Base-by-base conservation (phyloP, 2,113 vertebrate genomes). In the Kryptolebias marmoratus region DNA sequence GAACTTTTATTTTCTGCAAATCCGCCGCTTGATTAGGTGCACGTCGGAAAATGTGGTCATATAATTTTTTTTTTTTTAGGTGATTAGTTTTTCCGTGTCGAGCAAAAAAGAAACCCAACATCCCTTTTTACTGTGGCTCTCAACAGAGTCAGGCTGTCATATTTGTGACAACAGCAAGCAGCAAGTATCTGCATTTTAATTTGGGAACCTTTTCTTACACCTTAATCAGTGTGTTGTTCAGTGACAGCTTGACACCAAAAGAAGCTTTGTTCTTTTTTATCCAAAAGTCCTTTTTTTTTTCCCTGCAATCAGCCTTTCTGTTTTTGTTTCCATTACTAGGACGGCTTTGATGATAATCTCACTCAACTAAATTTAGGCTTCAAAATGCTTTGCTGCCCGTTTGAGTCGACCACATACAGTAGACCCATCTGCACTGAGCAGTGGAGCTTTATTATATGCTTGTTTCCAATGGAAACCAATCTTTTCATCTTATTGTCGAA, bases 281-380 rank as follows among this genome's bases (percentile, higher is more conserved):
- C 77, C 87, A 82, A 85, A 86, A 75, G 47, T 44, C 11, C 2
- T 66, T 54, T 73, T 73, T 36, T 4, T 36, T 36, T 36, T 36
- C 9, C 8, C 65, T 70, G 39, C 72, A 75, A 75, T 77, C 68
- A 68, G 36, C 55, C 47, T 70, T 54, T 48, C 39, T 84, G 75
- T 78, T 77, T 85, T 79, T 87, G 65, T 81, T 73, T 79, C 73
- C 64, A 60, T 31, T 60, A 75, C 80, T 78, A 28, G 54, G 62
- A 48, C 6, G 5, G 61, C 83, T 88, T 90, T 90, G 82, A 89
- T 85, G 73, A 74, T 72, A 81, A 85, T 80, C 59, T 59, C 27
- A 70, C 74, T 68, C 78, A 60, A 85, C 88, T 91, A 90, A 90
- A 91, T 89, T 88, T 91, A 90, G 87, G 64, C 79, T 72, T 87